Evolutionary conservation across 2,113 vertebrate genomes (phyloP).

Genomic region (Sminthopsis crassicaudata): DNA sequence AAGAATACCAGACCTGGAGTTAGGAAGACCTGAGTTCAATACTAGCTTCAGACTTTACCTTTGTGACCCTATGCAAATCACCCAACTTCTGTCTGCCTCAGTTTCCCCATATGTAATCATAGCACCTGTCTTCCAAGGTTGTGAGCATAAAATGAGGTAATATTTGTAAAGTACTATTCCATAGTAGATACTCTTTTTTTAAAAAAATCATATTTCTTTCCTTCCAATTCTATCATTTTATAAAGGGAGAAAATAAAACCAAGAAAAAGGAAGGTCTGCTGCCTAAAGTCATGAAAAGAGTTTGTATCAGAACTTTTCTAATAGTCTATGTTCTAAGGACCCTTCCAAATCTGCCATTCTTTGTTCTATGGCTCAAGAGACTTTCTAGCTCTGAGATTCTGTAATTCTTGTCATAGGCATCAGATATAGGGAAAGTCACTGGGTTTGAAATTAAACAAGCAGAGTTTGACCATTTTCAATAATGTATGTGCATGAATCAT

Average conservation of each 20-base stretch:
- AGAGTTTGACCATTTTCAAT: background rate
- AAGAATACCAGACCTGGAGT: background rate
- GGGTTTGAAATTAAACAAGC: background rate
- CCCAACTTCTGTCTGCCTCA: background rate
- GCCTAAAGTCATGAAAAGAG: background rate
- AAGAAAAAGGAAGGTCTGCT: background rate
- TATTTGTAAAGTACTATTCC: background rate
- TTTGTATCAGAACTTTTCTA: background rate
- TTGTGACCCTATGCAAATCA: background rate
- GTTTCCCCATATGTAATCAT: background rate
- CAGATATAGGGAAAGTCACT: background rate
- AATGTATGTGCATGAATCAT: background rate
- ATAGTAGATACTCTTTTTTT: background rate
- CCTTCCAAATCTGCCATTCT: background rate
- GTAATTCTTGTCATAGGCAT: background rate
- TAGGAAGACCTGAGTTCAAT: background rate
- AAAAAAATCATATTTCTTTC: background rate
- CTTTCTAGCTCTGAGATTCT: background rate
- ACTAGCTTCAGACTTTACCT: background rate
- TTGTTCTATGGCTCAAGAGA: background rate
- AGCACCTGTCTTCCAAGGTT: background rate
- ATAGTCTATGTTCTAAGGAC: background rate
- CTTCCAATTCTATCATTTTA: background rate
- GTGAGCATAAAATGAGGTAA: background rate
- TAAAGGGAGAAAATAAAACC: background rate